Evolutionary conservation across 2,113 vertebrate species (phyloP).

Genomic region (Verasper variegatus): DNA sequence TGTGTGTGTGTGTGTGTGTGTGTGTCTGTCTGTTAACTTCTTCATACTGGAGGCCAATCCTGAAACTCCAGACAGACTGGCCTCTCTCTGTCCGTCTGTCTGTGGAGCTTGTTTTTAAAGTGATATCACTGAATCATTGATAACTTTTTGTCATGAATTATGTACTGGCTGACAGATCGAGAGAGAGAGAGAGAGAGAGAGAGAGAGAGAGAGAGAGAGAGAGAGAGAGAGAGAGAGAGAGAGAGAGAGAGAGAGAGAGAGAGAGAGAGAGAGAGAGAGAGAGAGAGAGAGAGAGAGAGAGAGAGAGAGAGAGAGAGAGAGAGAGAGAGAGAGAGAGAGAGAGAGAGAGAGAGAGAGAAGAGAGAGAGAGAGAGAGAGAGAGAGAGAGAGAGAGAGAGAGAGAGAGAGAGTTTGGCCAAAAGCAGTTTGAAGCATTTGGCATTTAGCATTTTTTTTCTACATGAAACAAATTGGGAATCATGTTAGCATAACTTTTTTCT

Average conservation of each 20-base stretch:
- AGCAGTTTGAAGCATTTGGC: not conserved
- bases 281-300: not conserved
- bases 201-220: not conserved
- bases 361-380: not conserved
- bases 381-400: not conserved
- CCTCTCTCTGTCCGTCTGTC: not conserved
- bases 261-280: not conserved
- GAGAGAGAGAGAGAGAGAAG: not conserved
- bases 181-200: not conserved
- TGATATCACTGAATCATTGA: conserved; percentile 34
- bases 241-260: not conserved
- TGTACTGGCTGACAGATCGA: not conserved
- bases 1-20: too few species aligned
- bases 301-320: not conserved
- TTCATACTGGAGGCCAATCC: not conserved
- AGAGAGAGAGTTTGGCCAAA: not conserved
- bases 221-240: not conserved
- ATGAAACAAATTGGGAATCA: too few species aligned
- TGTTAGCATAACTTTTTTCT: too few species aligned
- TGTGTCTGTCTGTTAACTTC: not conserved
- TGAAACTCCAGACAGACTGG: not conserved
- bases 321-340: not conserved
- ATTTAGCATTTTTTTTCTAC: not conserved
- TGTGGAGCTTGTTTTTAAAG: conserved; percentile 10
- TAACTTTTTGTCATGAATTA: conserved; percentile 29